Base-by-base conservation (phyloP, 1,140 invertebrate genomes). In the Temnothorax nylanderi region DNA sequence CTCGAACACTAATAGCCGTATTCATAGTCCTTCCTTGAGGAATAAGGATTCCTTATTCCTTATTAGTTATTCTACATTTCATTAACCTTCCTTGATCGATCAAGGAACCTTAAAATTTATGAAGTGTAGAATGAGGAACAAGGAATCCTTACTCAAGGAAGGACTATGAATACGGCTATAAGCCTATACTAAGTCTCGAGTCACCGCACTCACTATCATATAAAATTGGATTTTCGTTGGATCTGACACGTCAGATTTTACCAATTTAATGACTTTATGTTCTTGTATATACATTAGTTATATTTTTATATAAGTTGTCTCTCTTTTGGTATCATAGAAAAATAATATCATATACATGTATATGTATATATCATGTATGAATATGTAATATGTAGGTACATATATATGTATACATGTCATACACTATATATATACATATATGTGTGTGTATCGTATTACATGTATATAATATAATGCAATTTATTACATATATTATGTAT, bases 281-380 rank as follows among this genome's bases (percentile, higher is more conserved):
- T 84, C 8, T 74, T 72, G 49, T 80, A 80, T 32, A 60, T 88
- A 85, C 5, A 37, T 34, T 85, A 77, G 21, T 44, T 85, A 81
- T 11, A 47, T 62, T 76, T 44, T 85, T 76, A 76, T 76, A 76
- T 77, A 77, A 62, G 44, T 76, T 67, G 11, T 84, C 26, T 26
- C 0, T 26, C 3, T 82, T 64, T 81, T 77, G 72, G 18, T 71
- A 82, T 72, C 34, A 58, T 58, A 72, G 6, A 72, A 69, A 10
- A 72, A 67, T 3, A 56, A 37, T 34, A 51, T n/a, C n/a, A n/a
- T 18, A 18, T 21, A 37, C 47, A 58, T 56, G n/a, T 37, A 21
- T 56, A 3, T 21, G 11, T 37, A 51, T 51, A 32, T 3, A 64
- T 47, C 16, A 47, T 54, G 56, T 58, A 32, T 21, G 21, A n/a